A percentile compares a stretch with the other conserved stretches of the same genome.
phyloP scores from a whole-genome alignment of 2,113 vertebrate genomes.

The Semicossyphus pulcher region DNA sequence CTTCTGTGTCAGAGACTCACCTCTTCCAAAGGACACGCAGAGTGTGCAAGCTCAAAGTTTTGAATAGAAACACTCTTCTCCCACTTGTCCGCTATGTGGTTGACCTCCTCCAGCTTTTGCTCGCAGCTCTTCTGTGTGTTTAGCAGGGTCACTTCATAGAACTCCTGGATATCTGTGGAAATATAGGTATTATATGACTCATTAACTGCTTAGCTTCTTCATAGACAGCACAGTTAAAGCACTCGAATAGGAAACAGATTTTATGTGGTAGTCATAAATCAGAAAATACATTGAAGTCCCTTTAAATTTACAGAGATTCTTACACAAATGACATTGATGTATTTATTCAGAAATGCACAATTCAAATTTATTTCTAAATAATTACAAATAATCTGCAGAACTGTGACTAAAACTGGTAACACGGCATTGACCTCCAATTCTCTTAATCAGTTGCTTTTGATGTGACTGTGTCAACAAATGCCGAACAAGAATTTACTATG shows the following conservation, averaged over 20 bases:
- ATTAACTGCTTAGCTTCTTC: not conserved
- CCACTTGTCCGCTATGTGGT: constrained; percentile 91
- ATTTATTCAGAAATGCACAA: too few species aligned
- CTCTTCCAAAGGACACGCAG: constrained; percentile 81
- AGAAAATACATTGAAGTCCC: too few species aligned
- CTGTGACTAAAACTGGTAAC: not conserved
- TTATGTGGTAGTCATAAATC: not conserved
- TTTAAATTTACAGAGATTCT: too few species aligned
- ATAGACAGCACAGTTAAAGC: not conserved
- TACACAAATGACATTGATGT: too few species aligned
- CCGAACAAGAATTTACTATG: too few species aligned
- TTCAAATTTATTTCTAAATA: too few species aligned
- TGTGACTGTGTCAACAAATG: too few species aligned
- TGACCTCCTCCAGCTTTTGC: constrained; percentile 92
- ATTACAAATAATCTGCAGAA: not conserved
- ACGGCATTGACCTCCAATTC: not conserved
- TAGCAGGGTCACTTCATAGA: constrained; percentile 94
- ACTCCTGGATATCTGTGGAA: constrained; percentile 94
- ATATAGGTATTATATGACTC: constrained; percentile 25
- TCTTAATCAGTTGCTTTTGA: too few species aligned
- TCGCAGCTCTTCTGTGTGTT: constrained; percentile 93
- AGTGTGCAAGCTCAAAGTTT: constrained; percentile 72
- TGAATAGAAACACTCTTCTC: constrained; percentile 81
- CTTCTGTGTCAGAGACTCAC: constrained; percentile 58
- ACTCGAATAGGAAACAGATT: not conserved